Evolutionary conservation across 2,888 invertebrate species (phyloP).

Genomic region (Conistra vaccinii): DNA sequence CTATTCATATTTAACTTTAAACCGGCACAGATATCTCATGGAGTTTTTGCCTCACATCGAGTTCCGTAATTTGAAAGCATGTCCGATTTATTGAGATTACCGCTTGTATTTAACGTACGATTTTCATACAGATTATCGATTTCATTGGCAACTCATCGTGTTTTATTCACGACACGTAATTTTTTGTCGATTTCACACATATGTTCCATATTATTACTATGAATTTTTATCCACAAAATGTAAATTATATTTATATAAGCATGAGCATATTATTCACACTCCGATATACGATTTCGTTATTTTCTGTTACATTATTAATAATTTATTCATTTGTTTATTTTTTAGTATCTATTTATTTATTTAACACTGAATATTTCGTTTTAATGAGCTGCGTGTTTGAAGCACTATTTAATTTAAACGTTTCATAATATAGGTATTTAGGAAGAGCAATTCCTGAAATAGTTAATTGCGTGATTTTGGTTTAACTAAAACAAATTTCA

Average conservation of each 20-base stretch:
- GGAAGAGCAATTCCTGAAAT: constrained; percentile 23
- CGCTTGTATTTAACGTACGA: constrained; percentile 75
- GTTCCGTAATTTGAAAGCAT: constrained; percentile 72
- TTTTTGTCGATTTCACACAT: constrained; percentile 71
- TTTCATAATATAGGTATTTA: constrained; percentile 37
- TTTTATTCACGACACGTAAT: constrained; percentile 74
- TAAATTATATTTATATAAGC: constrained; percentile 83
- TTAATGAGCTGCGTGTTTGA: constrained; percentile 33
- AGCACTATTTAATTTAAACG: constrained; percentile 46
- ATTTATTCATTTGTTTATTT: constrained; percentile 62
- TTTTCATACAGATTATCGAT: constrained; percentile 66
- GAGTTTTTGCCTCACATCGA: constrained; percentile 64
- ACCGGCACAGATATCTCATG: constrained; percentile 67
- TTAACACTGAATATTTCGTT: constrained; percentile 53
- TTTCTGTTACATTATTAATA: constrained; percentile 61
- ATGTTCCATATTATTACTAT: constrained; percentile 69
- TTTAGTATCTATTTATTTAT: constrained; percentile 69
- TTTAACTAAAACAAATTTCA: constrained; percentile 41
- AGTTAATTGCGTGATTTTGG: constrained; percentile 24
- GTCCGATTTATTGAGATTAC: constrained; percentile 69
- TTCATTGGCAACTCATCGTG: constrained; percentile 79
- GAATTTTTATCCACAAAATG: constrained; percentile 74
- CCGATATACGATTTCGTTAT: constrained; percentile 58
- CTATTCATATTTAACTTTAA: constrained; percentile 70
- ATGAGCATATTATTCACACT: constrained; percentile 78